A percentile compares a stretch with the other conserved stretches of the same genome.
Conservation (phyloP, 92 coral and sea anemone genomes). For the Epizoanthus scotinus region DNA sequence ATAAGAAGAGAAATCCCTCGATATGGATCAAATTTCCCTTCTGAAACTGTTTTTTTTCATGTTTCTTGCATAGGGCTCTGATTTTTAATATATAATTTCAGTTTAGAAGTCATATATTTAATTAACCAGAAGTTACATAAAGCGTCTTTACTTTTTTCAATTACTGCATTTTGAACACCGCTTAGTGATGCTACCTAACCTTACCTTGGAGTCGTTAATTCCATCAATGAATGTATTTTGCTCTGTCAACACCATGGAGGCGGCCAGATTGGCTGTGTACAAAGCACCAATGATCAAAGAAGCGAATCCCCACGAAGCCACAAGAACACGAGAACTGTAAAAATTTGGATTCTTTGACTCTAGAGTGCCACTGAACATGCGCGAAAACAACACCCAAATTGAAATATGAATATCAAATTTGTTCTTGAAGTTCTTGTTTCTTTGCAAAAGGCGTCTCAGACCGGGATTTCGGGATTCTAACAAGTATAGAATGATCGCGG, state of each 20-base stretch:
- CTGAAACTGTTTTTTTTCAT: too few relatives aligned
- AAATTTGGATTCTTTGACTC: slow-evolving; percentile 54
- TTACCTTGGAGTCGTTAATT: slow-evolving; percentile 64
- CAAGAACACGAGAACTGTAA: slow-evolving; percentile 63
- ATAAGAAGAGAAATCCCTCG: too few relatives aligned
- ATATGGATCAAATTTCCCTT: too few relatives aligned
- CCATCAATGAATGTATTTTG: slow-evolving; percentile 57
- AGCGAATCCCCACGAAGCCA: slow-evolving; percentile 63
- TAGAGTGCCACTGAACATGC: slow-evolving; percentile 64
- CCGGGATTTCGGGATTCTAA: slow-evolving; percentile 64
- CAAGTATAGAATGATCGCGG: slow-evolving; percentile 48
- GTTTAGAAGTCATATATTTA: too few relatives aligned
- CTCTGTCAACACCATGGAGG: slow-evolving; percentile 68
- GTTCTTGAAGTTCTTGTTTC: slow-evolving; percentile 42
- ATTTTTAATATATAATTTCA: too few relatives aligned
- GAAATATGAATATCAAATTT: slow-evolving; percentile 61
- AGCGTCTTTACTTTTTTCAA: too few relatives aligned
- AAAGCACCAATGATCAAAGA: slow-evolving; percentile 56
- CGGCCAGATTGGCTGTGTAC: slow-evolving; percentile 72
- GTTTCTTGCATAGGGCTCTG: too few relatives aligned
- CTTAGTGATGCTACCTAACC: neutral
- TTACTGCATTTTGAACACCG: too few relatives aligned
- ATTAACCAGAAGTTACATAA: too few relatives aligned
- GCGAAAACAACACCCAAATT: slow-evolving; percentile 64
- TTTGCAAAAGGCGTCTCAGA: slow-evolving; percentile 38